Base-by-base conservation (phyloP, 1,140 invertebrate genomes). In the Drosophila lacertosa region DNA sequence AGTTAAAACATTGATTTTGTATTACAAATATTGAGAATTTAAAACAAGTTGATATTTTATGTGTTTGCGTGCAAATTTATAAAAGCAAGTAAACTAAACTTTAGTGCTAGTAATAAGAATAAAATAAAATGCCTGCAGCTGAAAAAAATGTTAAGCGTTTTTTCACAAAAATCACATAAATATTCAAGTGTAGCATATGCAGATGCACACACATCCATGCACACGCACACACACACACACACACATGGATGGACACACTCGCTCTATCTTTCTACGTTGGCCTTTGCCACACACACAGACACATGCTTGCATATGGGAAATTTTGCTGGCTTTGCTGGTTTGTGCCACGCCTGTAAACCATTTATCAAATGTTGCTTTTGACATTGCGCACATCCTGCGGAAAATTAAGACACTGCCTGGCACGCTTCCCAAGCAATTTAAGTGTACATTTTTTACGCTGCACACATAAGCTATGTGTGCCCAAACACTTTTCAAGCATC, bases 361-460 rank as follows among this genome's bases (percentile, higher is more conserved):
- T 86, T 88, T 86, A 86, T 86, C 82, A 86, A 86, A 77, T 63
- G 73, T 86, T 82, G 58, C 65, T 88, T 82, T 82, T 86, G 82
- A 88, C 81, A 83, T 73, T 68, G 80, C 76, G 81, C 80, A 83
- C 80, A 84, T 83, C 80, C 80, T 79, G 80, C 80, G 80, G 80
- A 83, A 83, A 83, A 83, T 83, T 83, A 83, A 83, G 80, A 83
- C 80, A 83, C 74, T 88, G 78, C 73, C 77, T 82, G 77, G 74
- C 77, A 78, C 65, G 74, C 74, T 86, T 84, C 59, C 73, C 68
- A 77, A 84, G 62, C 82, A 88, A 88, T 86, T 86, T 74, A 71
- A 86, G 62, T 77, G 65, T 67, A 55, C 60, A 70, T 75, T 83
- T 82, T 82, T 83, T 77, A 29, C 42, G 37, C 20, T 54, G 51